Percentiles rank a stretch among this genome's conserved stretches.
phyloP scores from a whole-genome alignment of 2,888 invertebrate genomes.

The Lithophane semibrunnea region DNA sequence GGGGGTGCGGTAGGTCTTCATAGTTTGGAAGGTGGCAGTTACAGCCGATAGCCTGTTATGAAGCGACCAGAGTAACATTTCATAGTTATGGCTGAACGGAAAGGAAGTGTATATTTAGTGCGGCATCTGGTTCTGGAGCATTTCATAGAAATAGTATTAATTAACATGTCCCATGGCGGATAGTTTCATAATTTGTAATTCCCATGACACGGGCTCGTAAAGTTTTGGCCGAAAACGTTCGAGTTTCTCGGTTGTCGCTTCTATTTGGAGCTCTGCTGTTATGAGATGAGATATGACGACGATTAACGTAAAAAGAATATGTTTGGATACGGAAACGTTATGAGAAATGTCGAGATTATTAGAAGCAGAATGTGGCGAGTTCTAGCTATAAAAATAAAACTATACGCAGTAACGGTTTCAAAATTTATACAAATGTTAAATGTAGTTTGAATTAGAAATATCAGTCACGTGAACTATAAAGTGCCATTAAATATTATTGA shows the following conservation, averaged over 20 bases:
- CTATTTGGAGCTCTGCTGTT: constrained; percentile 72
- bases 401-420: constrained; percentile 42
- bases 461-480: constrained; percentile 43
- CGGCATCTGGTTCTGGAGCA: constrained; percentile 86
- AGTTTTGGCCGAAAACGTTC: constrained; percentile 72
- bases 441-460: constrained; percentile 47
- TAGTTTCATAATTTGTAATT: constrained; percentile 83
- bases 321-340: constrained; percentile 68
- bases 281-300: constrained; percentile 70
- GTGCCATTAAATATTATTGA: constrained; percentile 52
- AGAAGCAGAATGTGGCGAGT: constrained; percentile 66
- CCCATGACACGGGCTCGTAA: constrained; percentile 78
- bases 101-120: constrained; percentile 90
- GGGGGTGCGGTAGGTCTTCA: constrained; percentile 76
- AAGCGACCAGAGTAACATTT: constrained; percentile 86
- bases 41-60: constrained; percentile 87
- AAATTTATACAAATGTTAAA: constrained; percentile 38
- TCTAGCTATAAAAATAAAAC: constrained; percentile 60
- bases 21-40: constrained; percentile 79
- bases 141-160: constrained; percentile 88
- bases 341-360: constrained; percentile 71
- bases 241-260: constrained; percentile 61
- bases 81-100: constrained; percentile 88
- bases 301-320: constrained; percentile 71
- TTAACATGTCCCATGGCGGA: constrained; percentile 85